Percentiles rank a stretch among this genome's conserved stretches.
Evolutionary conservation across 2,888 invertebrate species (phyloP).

Genomic region (Spodoptera exigua): DNA sequence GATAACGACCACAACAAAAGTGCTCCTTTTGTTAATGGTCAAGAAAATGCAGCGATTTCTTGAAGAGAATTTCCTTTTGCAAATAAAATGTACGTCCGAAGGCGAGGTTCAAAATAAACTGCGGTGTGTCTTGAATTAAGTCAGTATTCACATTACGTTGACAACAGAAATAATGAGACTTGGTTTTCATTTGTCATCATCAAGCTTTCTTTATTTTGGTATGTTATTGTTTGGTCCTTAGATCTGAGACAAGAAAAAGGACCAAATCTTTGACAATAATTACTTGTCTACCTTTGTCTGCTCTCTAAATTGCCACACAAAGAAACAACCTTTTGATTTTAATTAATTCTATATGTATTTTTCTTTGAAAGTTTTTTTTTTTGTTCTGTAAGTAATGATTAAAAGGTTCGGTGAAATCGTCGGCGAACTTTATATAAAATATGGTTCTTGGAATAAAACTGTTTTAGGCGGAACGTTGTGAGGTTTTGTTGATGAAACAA

Average conservation of each 20-base stretch:
- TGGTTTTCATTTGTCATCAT: slow-evolving; percentile 22
- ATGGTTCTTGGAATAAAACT: neutral
- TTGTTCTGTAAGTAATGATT: too few relatives aligned
- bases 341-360: neutral
- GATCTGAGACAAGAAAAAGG: neutral
- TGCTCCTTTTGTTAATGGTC: slow-evolving; percentile 28
- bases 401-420: too few relatives aligned
- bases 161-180: slow-evolving; percentile 2
- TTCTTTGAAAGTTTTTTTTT: neutral
- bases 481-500: neutral
- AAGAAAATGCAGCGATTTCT: slow-evolving; percentile 45
- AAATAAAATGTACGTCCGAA: slow-evolving; percentile 24
- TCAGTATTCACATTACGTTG: slow-evolving; percentile 11
- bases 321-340: neutral
- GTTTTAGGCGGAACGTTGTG: too few relatives aligned
- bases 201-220: neutral
- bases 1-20: slow-evolving; percentile 37
- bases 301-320: neutral
- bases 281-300: neutral
- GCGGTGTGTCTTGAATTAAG: slow-evolving; percentile 8
- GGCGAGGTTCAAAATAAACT: slow-evolving; percentile 18
- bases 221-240: neutral
- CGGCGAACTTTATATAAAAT: neutral
- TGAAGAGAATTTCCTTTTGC: slow-evolving; percentile 19
- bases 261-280: neutral